Evolutionary conservation across 2,113 vertebrate genomes (phyloP).

Genomic region (Neodontobutis hainanensis): DNA sequence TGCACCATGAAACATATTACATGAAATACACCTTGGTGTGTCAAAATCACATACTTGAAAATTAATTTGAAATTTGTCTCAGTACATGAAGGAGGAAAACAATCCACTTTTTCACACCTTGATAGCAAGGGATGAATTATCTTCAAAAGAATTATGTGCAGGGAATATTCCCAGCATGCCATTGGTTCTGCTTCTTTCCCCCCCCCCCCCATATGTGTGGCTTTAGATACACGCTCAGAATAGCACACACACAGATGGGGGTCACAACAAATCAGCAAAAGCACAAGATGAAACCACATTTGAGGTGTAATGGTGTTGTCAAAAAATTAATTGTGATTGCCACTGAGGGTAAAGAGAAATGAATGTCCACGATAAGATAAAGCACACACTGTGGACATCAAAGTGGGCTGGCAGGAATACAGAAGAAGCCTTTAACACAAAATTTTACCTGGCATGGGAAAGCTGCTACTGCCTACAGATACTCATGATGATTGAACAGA

Average conservation of each 20-base stretch:
- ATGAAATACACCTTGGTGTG: conserved; percentile 13
- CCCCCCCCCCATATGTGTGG: not conserved
- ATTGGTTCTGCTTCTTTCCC: not conserved
- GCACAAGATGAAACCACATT: conserved; percentile 54
- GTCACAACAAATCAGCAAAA: conserved; percentile 21
- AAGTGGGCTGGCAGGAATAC: conserved; percentile 36
- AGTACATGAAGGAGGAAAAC: conserved; percentile 37
- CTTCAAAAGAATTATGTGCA: conserved; percentile 49
- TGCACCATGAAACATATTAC: not conserved
- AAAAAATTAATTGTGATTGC: conserved; percentile 50
- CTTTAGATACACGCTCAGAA: conserved; percentile 17
- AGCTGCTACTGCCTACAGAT: conserved; percentile 5
- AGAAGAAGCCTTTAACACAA: conserved; percentile 26
- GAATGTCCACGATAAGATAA: conserved; percentile 41
- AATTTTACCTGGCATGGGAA: conserved; percentile 8
- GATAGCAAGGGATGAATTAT: conserved; percentile 47
- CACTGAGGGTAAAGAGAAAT: conserved; percentile 30
- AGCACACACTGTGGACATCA: conserved; percentile 45
- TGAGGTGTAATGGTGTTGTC: conserved; percentile 42
- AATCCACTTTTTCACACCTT: conserved; percentile 37
- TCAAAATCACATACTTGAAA: conserved; percentile 24
- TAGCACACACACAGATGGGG: conserved; percentile 1
- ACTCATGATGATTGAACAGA: conserved; percentile 5
- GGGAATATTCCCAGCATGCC: conserved; percentile 23
- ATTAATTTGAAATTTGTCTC: conserved; percentile 39